Evolutionary conservation across 2,888 invertebrate genomes (phyloP).

Genomic region (Ornithoptera priamus): DNA sequence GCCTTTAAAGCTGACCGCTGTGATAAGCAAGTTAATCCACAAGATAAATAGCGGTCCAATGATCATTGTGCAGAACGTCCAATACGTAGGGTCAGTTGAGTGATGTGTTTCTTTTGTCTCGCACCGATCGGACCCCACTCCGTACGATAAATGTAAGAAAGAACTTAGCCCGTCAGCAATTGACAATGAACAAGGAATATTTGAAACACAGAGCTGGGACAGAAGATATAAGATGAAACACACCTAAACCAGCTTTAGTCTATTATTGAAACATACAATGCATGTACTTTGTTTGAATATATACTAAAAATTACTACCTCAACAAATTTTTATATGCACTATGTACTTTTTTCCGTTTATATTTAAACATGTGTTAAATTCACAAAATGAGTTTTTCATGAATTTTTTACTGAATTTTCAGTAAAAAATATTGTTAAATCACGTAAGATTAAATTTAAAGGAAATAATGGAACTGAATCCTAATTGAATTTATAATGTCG

Average conservation of each 20-base stretch:
- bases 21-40: conserved; percentile 76
- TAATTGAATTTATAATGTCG: conserved; percentile 25
- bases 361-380: too few relatives aligned
- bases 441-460: not conserved
- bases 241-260: not conserved
- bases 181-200: conserved; percentile 48
- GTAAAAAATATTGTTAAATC: not conserved
- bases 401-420: too few relatives aligned
- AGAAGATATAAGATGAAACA: not conserved
- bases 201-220: conserved; percentile 30
- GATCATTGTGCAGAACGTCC: conserved; percentile 62
- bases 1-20: conserved; percentile 38
- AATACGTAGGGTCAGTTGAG: conserved; percentile 59
- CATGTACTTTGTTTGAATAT: too few relatives aligned
- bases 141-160: conserved; percentile 61
- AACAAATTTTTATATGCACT: too few relatives aligned
- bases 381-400: too few relatives aligned
- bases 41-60: conserved; percentile 70
- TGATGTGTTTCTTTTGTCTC: conserved; percentile 79
- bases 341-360: not conserved
- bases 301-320: too few relatives aligned
- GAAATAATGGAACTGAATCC: conserved; percentile 8
- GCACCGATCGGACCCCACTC: conserved; percentile 44
- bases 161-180: conserved; percentile 66
- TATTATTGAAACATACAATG: too few relatives aligned